Conservation (phyloP, 2,113 vertebrate genomes). For the Salminus brasiliensis region DNA sequence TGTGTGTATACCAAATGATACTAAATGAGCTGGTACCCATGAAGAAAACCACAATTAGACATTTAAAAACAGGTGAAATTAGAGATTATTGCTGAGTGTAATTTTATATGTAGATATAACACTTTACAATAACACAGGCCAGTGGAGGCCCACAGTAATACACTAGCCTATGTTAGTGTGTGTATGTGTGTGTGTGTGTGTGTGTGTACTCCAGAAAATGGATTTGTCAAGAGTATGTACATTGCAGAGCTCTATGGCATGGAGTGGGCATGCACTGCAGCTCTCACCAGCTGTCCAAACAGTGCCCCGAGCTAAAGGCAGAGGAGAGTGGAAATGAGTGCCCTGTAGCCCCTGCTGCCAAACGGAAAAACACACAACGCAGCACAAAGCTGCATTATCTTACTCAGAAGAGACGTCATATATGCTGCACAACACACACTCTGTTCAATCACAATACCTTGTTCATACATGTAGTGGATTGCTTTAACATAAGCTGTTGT, state of each 20-base stretch:
- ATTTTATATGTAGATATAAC: too few relatives aligned
- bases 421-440: slow-evolving; percentile 30
- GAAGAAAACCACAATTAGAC: too few relatives aligned
- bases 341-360: slow-evolving; percentile 38
- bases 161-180: not conserved
- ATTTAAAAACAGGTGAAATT: too few relatives aligned
- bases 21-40: too few relatives aligned
- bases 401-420: slow-evolving; percentile 10
- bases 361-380: slow-evolving; percentile 55
- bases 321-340: slow-evolving; percentile 65
- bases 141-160: too few relatives aligned
- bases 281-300: slow-evolving; percentile 76
- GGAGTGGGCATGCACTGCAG: slow-evolving; percentile 53
- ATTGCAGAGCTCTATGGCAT: slow-evolving; percentile 46
- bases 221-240: slow-evolving; percentile 32
- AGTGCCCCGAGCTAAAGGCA: slow-evolving; percentile 50
- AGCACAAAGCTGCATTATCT: slow-evolving; percentile 60
- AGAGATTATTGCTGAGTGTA: too few relatives aligned
- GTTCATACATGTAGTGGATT: too few relatives aligned
- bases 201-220: not conserved
- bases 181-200: not conserved
- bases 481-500: too few relatives aligned
- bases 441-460: too few relatives aligned
- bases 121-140: too few relatives aligned
- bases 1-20: too few relatives aligned